Percentiles rank a stretch among this genome's conserved stretches.
Conservation (phyloP, 1,140 invertebrate species). For the Chrysoperla carnea region DNA sequence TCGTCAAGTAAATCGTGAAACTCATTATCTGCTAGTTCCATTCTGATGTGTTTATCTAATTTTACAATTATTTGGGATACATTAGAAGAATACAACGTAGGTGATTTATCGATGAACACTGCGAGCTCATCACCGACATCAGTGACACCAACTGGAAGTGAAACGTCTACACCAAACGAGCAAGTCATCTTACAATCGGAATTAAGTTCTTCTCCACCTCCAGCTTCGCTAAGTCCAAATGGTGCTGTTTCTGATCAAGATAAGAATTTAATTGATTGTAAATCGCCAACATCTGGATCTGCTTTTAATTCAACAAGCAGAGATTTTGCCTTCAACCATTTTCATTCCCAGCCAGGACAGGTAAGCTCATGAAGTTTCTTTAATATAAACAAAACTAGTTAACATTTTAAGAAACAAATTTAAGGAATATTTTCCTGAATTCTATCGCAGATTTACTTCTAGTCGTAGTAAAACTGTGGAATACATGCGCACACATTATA, state of each 20-base stretch:
- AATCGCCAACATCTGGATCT: constrained; percentile 21
- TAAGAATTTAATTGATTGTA: neutral
- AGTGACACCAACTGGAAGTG: constrained; percentile 33
- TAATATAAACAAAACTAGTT: neutral
- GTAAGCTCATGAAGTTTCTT: constrained; percentile 5
- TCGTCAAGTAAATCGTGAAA: no score
- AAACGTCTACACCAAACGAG: constrained; percentile 15
- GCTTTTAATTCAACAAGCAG: constrained; percentile 14
- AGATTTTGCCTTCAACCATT: constrained; percentile 19
- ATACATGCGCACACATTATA: no score
- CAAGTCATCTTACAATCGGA: constrained; percentile 20
- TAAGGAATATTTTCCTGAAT: constrained; percentile 26
- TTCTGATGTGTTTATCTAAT: no score
- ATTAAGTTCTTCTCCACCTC: constrained; percentile 10
- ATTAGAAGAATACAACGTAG: neutral
- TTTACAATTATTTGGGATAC: no score
- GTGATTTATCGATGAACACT: constrained; percentile 30
- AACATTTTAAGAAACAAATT: constrained; percentile 6
- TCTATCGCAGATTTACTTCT: no score
- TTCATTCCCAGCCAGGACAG: constrained; percentile 9
- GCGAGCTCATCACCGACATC: constrained; percentile 39
- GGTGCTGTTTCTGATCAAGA: neutral
- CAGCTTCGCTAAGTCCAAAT: constrained; percentile 5
- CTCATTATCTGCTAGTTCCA: no score
- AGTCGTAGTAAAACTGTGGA: no score